phyloP scores from a whole-genome alignment of 30 jellyfish, hydroid and myxozoan species.

The Aurelia aurita region DNA sequence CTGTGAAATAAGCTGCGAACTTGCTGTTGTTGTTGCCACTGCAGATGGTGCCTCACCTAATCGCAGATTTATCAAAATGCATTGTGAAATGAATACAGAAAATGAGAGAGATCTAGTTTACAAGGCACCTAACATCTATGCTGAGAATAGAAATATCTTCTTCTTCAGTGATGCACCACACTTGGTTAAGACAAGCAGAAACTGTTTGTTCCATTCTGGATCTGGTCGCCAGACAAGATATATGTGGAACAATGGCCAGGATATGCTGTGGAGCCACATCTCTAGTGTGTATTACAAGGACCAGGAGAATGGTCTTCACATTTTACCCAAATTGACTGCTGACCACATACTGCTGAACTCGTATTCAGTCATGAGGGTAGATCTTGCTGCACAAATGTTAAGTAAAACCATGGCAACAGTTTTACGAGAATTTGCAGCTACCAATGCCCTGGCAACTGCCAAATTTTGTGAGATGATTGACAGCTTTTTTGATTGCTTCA shows the following conservation, averaged over 20 bases:
- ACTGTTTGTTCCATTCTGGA: conserved; percentile 50
- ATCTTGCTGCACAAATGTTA: neutral
- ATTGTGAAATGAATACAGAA: neutral
- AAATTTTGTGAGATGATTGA: conserved; percentile 4
- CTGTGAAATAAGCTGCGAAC: conserved; percentile 12
- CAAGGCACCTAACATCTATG: neutral
- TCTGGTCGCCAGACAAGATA: conserved; percentile 46
- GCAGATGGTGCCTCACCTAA: no score
- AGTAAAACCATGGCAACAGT: neutral
- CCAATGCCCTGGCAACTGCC: neutral
- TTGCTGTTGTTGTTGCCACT: no score
- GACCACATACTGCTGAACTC: conserved; percentile 17
- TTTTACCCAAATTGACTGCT: conserved; percentile 16
- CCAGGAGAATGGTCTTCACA: conserved; percentile 42
- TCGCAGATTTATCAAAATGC: conserved; percentile 17
- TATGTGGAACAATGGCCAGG: conserved; percentile 49
- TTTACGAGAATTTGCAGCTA: conserved; percentile 17
- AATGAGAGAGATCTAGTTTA: conserved; percentile 27
- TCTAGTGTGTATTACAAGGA: conserved; percentile 12
- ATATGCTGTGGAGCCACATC: conserved; percentile 49
- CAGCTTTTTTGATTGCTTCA: conserved; percentile 11
- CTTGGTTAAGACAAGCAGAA: conserved; percentile 22
- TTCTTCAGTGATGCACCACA: conserved; percentile 59
- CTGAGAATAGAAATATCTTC: conserved; percentile 4
- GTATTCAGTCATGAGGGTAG: conserved; percentile 34